Evolutionary conservation across 2,797 vertebrate genomes (phyloP), one percentile per base, ranked within the genome.

Genomic region (Streptopelia turtur): DNA sequence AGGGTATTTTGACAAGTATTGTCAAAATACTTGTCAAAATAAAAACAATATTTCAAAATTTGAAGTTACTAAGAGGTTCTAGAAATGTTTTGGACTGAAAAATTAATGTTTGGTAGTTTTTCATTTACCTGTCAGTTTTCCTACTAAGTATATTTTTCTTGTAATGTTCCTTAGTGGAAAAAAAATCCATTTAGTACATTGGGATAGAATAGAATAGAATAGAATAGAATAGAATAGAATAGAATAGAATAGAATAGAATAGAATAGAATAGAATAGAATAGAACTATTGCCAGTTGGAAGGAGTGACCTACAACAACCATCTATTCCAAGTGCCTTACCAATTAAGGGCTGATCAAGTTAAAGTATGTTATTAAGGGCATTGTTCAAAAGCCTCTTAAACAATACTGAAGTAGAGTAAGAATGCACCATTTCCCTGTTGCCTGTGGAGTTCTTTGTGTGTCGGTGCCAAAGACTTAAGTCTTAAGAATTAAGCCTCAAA

Each of bases 51-150:
- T 9, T 92, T 89, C 41, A 45, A 79, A 91, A 64, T 43, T 56
- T 0, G 0, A 7, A n/a, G 11, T 52, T 83, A 30, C 35, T 14
- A 39, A 50, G 43, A 60, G 3, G 3, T 60, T 68, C 27, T 15
- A 81, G 24, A 81, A 71, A 71, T 87, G 4, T 10, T 70, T 60
- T 39, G 16, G 21, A 8, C 4, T 60, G 30, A 47, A 74, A 78
- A 66, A 31, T 9, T 50, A 6, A 61, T 45, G 20, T 17, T 82
- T 56, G 2, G 5, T 63, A 66, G 35, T 3, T 64, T 76, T 76
- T 45, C 17, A 25, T 52, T 61, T 57, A 49, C 16, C 22, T 57
- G 23, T 60, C 6, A 2, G 0, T 35, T 63, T 86, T 43, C 14
- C 11, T 63, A 15, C 3, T 69, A 66, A 24, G 4, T n/a, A 27